Evolutionary conservation across 2,113 vertebrate genomes (phyloP).

Genomic region (Chiloscyllium plagiosum): DNA sequence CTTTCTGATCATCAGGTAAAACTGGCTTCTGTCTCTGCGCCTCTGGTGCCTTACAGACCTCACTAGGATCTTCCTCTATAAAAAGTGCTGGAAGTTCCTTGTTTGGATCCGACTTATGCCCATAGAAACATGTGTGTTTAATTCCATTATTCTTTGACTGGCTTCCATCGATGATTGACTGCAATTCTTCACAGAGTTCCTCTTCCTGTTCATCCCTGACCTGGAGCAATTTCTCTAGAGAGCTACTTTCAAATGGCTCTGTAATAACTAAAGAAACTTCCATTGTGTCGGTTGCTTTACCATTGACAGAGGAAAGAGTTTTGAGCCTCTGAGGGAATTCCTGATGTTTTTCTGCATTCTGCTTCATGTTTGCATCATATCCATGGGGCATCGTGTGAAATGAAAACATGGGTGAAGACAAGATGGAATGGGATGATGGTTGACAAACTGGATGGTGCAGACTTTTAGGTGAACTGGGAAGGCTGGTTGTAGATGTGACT

Average conservation of each 20-base stretch:
- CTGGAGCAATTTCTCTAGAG: slow-evolving; percentile 41
- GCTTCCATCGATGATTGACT: slow-evolving; percentile 46
- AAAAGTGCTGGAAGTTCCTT: slow-evolving; percentile 61
- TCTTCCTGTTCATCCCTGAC: slow-evolving; percentile 51
- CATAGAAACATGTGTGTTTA: slow-evolving; percentile 45
- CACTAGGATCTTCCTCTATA: slow-evolving; percentile 71
- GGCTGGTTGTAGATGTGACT: slow-evolving; percentile 44
- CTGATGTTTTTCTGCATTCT: slow-evolving; percentile 41
- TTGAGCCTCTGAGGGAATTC: slow-evolving; percentile 19
- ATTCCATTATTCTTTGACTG: slow-evolving; percentile 42
- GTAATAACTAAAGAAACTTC: slow-evolving; percentile 39
- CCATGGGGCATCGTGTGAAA: slow-evolving; percentile 33
- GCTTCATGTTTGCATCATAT: slow-evolving; percentile 39
- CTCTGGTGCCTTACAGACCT: slow-evolving; percentile 43
- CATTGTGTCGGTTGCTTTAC: slow-evolving; percentile 38
- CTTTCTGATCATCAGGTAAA: slow-evolving; percentile 49
- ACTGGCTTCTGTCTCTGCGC: slow-evolving; percentile 46
- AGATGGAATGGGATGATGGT: slow-evolving; percentile 42
- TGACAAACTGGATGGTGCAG: slow-evolving; percentile 45
- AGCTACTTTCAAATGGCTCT: slow-evolving; percentile 34
- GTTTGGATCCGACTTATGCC: slow-evolving; percentile 41
- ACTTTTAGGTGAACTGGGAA: slow-evolving; percentile 42
- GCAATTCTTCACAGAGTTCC: slow-evolving; percentile 49
- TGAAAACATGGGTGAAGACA: slow-evolving; percentile 42
- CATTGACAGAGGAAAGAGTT: background rate